Evolutionary conservation across 2,888 invertebrate genomes (phyloP).

Genomic region (Drosophila ustulata): DNA sequence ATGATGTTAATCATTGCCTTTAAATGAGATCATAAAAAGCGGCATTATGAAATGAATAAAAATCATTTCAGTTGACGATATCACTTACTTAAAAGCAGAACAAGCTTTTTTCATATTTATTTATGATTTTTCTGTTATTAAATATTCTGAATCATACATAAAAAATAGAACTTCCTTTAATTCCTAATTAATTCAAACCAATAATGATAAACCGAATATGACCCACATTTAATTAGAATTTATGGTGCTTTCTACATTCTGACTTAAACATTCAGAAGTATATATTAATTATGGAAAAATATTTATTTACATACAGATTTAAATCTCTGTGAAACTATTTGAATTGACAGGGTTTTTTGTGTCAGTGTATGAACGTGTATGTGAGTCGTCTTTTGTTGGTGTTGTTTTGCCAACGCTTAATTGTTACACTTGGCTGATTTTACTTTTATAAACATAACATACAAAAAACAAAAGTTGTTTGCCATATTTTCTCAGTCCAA

Average conservation of each 20-base stretch:
- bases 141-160: too few species aligned
- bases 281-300: too few species aligned
- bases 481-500: conserved; percentile 68
- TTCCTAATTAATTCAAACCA: too few species aligned
- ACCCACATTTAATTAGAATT: too few species aligned
- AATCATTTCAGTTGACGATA: too few species aligned
- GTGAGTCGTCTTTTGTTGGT: conserved; percentile 37
- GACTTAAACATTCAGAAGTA: too few species aligned
- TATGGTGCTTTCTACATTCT: too few species aligned
- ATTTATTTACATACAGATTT: background rate
- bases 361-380: conserved; percentile 17
- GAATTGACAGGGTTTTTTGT: background rate
- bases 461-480: conserved; percentile 75
- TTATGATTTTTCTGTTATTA: background rate
- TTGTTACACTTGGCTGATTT: conserved; percentile 82
- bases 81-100: too few species aligned
- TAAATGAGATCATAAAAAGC: too few species aligned
- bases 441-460: conserved; percentile 75
- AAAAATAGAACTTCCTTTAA: too few species aligned
- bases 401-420: conserved; percentile 72
- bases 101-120: background rate
- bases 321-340: background rate
- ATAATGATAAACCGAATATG: too few species aligned
- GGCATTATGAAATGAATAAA: too few species aligned
- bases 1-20: background rate